Percentiles rank a stretch among this genome's conserved stretches.
Evolutionary conservation across 1,140 invertebrate genomes (phyloP).

Genomic region (Cardiocondyla obscurior): DNA sequence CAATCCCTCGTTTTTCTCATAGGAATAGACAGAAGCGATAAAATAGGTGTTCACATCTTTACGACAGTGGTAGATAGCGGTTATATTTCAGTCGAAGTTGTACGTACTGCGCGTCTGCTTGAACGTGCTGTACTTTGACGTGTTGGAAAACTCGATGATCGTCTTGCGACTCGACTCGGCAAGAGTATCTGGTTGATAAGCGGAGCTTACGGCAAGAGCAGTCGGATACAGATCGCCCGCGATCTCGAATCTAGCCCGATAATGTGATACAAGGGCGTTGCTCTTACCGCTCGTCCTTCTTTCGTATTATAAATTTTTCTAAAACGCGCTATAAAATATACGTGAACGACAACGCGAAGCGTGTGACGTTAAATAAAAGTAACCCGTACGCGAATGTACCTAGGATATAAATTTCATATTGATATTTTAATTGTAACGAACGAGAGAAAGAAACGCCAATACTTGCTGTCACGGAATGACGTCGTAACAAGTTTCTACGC

Average conservation of each 20-base stretch:
- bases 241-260: not conserved
- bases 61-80: not conserved
- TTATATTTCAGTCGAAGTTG: not conserved
- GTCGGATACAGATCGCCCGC: not conserved
- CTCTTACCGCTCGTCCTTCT: not conserved
- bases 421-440: not conserved
- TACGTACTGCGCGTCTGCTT: not conserved
- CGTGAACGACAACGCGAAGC: not conserved
- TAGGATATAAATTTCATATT: not conserved
- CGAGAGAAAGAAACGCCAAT: not conserved
- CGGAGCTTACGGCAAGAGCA: not conserved
- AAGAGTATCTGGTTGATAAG: constrained; percentile 39
- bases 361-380: not conserved
- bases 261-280: not conserved
- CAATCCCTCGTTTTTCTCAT: too few species aligned
- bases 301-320: not conserved
- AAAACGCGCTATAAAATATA: not conserved
- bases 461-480: not conserved
- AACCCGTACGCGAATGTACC: not conserved
- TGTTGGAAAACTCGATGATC: constrained; percentile 11
- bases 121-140: not conserved
- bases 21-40: not conserved
- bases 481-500: not conserved
- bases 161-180: not conserved
- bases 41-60: not conserved